A percentile compares a stretch with the other conserved stretches of the same genome.
phyloP scores from a whole-genome alignment of 2,113 vertebrate species.

The Lathamus discolor region DNA sequence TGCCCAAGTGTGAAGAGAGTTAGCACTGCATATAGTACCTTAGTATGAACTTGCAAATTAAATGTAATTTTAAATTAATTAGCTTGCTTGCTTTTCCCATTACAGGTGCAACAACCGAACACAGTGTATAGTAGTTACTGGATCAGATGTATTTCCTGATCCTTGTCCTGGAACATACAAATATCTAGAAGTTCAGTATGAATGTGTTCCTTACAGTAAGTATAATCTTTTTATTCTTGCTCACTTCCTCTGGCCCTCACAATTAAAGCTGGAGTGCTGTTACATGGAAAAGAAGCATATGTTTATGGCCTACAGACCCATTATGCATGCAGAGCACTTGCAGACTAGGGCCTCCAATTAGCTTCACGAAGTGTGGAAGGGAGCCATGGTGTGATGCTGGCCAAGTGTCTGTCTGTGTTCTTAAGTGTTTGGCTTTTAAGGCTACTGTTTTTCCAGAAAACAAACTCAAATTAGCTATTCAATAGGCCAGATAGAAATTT shows the following conservation, averaged over 20 bases:
- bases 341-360: slow-evolving; percentile 75
- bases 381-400: slow-evolving; percentile 76
- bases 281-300: slow-evolving; percentile 71
- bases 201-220: slow-evolving; percentile 99
- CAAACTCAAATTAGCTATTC: slow-evolving; percentile 84
- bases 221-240: slow-evolving; percentile 74
- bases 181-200: slow-evolving; percentile 99
- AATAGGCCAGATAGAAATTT: slow-evolving; percentile 79
- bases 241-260: slow-evolving; percentile 66
- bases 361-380: slow-evolving; percentile 78
- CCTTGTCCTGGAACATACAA: slow-evolving; percentile 99
- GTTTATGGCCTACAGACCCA: slow-evolving; percentile 70
- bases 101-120: slow-evolving; percentile 99
- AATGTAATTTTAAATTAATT: slow-evolving; percentile 50
- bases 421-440: slow-evolving; percentile 83
- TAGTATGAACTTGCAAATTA: slow-evolving; percentile 34
- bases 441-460: slow-evolving; percentile 80
- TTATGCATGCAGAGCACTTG: slow-evolving; percentile 80
- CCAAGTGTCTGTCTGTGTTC: slow-evolving; percentile 81
- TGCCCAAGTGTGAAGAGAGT: slow-evolving; percentile 37
- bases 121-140: slow-evolving; percentile 97
- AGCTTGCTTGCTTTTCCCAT: slow-evolving; percentile 73
- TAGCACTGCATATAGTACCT: not conserved
- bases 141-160: slow-evolving; percentile 98
- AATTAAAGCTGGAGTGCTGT: slow-evolving; percentile 63